phyloP scores from a whole-genome alignment of 2,888 invertebrate species.

The Lobophora halterata region DNA sequence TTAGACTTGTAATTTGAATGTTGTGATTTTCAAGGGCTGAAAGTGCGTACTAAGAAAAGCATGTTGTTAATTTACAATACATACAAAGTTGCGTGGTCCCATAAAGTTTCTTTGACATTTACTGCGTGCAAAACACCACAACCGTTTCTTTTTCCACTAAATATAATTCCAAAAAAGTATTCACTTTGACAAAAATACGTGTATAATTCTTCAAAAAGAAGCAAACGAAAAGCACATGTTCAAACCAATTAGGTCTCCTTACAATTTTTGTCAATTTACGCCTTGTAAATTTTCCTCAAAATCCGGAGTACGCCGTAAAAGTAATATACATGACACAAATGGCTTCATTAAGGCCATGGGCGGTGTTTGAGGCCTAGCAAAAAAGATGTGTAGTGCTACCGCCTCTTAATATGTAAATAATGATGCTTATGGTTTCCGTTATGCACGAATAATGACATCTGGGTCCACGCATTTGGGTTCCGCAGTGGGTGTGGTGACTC shows the following conservation, averaged over 20 bases:
- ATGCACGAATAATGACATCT: slow-evolving; percentile 64
- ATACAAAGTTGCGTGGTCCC: slow-evolving; percentile 12
- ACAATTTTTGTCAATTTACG: slow-evolving; percentile 73
- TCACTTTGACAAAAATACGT: no score
- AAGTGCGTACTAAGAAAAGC: no score
- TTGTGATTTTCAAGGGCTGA: no score
- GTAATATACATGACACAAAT: slow-evolving; percentile 78
- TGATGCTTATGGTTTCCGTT: slow-evolving; percentile 68
- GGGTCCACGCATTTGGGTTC: slow-evolving; percentile 54
- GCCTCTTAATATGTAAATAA: slow-evolving; percentile 74
- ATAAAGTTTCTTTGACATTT: slow-evolving; percentile 10
- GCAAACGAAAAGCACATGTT: slow-evolving; percentile 39
- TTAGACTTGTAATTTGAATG: no score
- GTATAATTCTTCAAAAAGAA: slow-evolving; percentile 1
- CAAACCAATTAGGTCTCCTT: slow-evolving; percentile 59
- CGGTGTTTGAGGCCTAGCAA: slow-evolving; percentile 66
- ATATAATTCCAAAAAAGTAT: not conserved
- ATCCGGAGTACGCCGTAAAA: slow-evolving; percentile 73
- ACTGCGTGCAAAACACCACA: slow-evolving; percentile 1
- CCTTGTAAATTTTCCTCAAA: slow-evolving; percentile 73
- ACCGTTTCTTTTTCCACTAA: slow-evolving; percentile 3
- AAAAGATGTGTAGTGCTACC: slow-evolving; percentile 62
- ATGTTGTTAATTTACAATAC: slow-evolving; percentile 3
- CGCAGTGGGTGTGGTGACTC: slow-evolving; percentile 47
- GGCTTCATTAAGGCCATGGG: slow-evolving; percentile 73